phyloP scores from a whole-genome alignment of 2,797 vertebrate genomes.

The Takifugu ocellatus region DNA sequence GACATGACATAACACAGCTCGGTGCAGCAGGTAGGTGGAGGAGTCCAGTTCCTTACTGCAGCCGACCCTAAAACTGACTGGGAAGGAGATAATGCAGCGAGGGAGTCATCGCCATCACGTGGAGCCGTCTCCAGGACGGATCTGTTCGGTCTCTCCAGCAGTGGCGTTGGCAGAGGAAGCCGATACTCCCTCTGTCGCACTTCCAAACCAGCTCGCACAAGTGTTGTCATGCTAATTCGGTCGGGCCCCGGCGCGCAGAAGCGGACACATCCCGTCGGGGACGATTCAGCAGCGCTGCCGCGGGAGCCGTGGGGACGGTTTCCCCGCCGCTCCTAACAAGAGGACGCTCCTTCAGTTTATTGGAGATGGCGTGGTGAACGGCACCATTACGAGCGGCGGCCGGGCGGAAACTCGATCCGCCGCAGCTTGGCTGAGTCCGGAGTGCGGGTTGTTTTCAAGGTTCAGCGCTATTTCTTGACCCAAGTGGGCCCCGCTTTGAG shows the following conservation, averaged over 20 bases:
- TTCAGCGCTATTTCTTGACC: slow-evolving; percentile 18
- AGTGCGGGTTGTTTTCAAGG: slow-evolving; percentile 4
- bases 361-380: slow-evolving; percentile 40
- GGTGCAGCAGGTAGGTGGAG: slow-evolving; percentile 44
- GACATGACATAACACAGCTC: slow-evolving; percentile 47
- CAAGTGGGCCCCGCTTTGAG: slow-evolving; percentile 7
- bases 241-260: slow-evolving; percentile 46
- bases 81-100: slow-evolving; percentile 61
- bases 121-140: slow-evolving; percentile 52
- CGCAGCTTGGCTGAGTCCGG: slow-evolving; percentile 12
- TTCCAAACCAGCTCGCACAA: slow-evolving; percentile 51
- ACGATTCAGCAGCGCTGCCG: slow-evolving; percentile 58
- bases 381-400: slow-evolving; percentile 33
- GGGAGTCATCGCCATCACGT: slow-evolving; percentile 52
- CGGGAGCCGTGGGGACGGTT: slow-evolving; percentile 28
- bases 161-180: slow-evolving; percentile 46
- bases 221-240: slow-evolving; percentile 59
- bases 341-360: slow-evolving; percentile 41
- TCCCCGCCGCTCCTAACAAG: slow-evolving; percentile 30
- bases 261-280: slow-evolving; percentile 37
- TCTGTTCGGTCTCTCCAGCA: slow-evolving; percentile 55
- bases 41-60: slow-evolving; percentile 47
- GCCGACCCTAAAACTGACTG: slow-evolving; percentile 50
- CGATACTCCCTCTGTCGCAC: slow-evolving; percentile 61
- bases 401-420: slow-evolving; percentile 28